These are phyloP conservation scores for Toxonevra muliebris DNA, from an alignment of 2,888 invertebrate genomes.

Conservation along the genomic window DNA sequence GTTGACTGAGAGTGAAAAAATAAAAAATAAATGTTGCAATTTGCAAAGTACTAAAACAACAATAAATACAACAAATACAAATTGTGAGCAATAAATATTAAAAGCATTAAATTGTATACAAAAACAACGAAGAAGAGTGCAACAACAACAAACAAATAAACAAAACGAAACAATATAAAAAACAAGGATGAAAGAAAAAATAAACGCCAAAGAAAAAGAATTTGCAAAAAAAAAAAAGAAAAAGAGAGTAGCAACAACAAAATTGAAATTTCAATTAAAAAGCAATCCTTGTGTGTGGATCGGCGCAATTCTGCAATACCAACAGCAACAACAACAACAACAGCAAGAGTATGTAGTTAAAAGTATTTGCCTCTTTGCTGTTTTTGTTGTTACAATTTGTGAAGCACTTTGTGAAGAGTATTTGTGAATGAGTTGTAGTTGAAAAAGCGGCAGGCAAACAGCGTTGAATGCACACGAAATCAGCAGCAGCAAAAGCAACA, in stretches of 20 bases:
- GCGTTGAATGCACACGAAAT: too few relatives aligned
- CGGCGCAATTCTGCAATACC: conserved; percentile 13
- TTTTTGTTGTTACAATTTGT: too few relatives aligned
- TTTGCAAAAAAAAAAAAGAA: conserved; percentile 26
- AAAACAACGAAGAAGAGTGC: conserved; percentile 15
- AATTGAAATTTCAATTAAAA: conserved; percentile 45
- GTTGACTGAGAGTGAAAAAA: not conserved
- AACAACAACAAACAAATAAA: conserved; percentile 19
- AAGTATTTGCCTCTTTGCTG: too few relatives aligned
- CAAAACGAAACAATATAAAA: conserved; percentile 2
- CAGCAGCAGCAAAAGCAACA: too few relatives aligned
- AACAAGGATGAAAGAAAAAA: not conserved
- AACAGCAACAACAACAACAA: not conserved
- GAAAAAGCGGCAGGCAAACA: too few relatives aligned
- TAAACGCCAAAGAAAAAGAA: conserved; percentile 20
- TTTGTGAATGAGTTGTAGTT: too few relatives aligned
- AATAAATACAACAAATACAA: conserved; percentile 27
- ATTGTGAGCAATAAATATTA: conserved; percentile 31
- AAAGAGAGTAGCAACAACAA: conserved; percentile 13
- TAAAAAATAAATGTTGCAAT: conserved; percentile 20
- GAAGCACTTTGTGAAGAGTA: too few relatives aligned
- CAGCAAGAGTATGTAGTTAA: too few relatives aligned
- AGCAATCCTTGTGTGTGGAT: conserved; percentile 22
- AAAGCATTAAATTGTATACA: conserved; percentile 30
- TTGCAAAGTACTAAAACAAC: conserved; percentile 26